These are phyloP conservation scores for Sebastes taczanowskii DNA, from an alignment of 2,797 vertebrate genomes.

Conservation along the genomic window DNA sequence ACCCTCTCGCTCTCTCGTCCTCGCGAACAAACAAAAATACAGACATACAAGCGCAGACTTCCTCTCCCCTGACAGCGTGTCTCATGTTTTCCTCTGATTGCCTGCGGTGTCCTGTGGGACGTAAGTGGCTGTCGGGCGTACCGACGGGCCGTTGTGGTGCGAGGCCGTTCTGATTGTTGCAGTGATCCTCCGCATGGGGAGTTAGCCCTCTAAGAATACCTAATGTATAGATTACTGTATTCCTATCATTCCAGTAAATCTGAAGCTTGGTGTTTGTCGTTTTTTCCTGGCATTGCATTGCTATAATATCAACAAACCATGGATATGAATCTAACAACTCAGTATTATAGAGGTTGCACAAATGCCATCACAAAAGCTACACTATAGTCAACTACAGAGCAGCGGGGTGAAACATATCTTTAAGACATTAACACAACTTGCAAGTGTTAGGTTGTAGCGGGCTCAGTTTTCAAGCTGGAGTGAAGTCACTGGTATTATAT, in stretches of 20 bases:
- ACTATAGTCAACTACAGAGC: neutral
- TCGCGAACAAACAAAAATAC: slow-evolving; percentile 30
- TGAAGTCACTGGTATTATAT: no score
- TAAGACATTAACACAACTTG: no score
- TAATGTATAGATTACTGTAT: neutral
- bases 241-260: neutral
- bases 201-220: slow-evolving; percentile 5
- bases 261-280: neutral
- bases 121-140: slow-evolving; percentile 4
- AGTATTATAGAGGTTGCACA: neutral
- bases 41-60: slow-evolving; percentile 16
- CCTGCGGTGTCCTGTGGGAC: slow-evolving; percentile 21
- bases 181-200: neutral
- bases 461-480: no score
- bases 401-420: neutral
- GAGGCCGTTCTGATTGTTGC: neutral
- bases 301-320: neutral
- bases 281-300: neutral
- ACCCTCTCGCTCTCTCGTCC: slow-evolving; percentile 1
- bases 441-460: no score
- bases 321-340: neutral
- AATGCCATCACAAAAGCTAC: neutral
- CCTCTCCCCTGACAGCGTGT: slow-evolving; percentile 12
- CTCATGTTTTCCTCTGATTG: slow-evolving; percentile 53
- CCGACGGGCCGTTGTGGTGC: neutral